Evolutionary conservation across 2,888 invertebrate species (phyloP).

Genomic region (Clunio marinus): DNA sequence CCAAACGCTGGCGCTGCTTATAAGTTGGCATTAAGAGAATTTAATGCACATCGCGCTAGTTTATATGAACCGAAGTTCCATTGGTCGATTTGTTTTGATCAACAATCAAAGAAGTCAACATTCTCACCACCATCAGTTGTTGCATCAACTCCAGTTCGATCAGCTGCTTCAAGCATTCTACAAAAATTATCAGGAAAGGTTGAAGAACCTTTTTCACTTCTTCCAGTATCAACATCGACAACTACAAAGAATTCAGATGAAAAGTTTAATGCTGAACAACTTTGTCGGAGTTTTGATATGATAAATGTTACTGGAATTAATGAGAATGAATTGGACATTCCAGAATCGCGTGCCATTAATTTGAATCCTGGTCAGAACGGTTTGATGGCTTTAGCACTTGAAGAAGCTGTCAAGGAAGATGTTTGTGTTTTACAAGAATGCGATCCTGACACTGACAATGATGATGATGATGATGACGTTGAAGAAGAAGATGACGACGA

Average conservation of each 20-base stretch:
- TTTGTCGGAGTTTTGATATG: conserved; percentile 17
- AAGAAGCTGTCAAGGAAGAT: not conserved
- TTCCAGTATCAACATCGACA: not conserved
- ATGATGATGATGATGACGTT: not conserved
- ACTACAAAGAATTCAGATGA: not conserved
- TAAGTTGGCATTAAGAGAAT: conserved; percentile 13
- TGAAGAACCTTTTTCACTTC: not conserved
- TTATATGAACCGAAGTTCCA: conserved; percentile 30
- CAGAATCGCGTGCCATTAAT: conserved; percentile 6
- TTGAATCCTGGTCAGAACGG: conserved; percentile 11
- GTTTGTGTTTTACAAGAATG: conserved; percentile 34
- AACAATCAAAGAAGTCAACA: not conserved
- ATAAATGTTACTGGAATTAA: conserved; percentile 13
- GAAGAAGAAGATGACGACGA: not conserved
- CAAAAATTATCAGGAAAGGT: not conserved
- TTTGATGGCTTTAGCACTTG: not conserved
- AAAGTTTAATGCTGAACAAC: conserved; percentile 3
- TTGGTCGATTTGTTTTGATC: conserved; percentile 12
- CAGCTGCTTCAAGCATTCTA: conserved; percentile 30
- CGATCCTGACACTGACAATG: not conserved
- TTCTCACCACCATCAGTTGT: not conserved
- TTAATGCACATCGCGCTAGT: conserved; percentile 7
- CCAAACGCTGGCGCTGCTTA: conserved; percentile 27
- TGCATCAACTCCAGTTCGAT: not conserved
- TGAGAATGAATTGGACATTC: conserved; percentile 31